Evolutionary conservation across 1,140 invertebrate genomes (phyloP).

Genomic region (Popillia japonica): DNA sequence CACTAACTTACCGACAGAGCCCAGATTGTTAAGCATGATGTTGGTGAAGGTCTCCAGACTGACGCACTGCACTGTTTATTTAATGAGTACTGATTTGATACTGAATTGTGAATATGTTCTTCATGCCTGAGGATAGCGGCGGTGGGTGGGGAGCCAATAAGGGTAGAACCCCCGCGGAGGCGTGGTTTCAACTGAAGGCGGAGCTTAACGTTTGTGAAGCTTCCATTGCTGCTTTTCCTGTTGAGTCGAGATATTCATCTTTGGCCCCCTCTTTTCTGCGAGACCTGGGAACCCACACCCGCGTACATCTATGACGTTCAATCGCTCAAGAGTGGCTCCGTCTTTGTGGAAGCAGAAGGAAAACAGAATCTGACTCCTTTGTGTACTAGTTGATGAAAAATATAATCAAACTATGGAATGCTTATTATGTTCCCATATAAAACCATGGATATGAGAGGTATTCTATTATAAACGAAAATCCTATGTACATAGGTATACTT

Average conservation of each 20-base stretch:
- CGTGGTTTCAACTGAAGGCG: slow-evolving; percentile 46
- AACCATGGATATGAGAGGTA: neutral
- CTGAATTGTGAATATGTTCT: slow-evolving; percentile 61
- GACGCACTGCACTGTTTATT: slow-evolving; percentile 62
- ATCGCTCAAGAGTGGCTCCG: slow-evolving; percentile 3
- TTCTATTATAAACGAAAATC: too few relatives aligned
- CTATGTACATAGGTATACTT: too few relatives aligned
- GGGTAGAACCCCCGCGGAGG: slow-evolving; percentile 47
- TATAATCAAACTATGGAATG: slow-evolving; percentile 27
- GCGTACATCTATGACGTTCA: slow-evolving; percentile 16
- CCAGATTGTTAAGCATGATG: slow-evolving; percentile 60
- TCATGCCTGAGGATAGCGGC: slow-evolving; percentile 49
- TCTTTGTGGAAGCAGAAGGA: neutral
- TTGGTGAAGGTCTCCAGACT: slow-evolving; percentile 50
- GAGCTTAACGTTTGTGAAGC: slow-evolving; percentile 39
- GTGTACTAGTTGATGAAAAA: slow-evolving; percentile 21
- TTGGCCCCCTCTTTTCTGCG: neutral
- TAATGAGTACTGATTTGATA: slow-evolving; percentile 63
- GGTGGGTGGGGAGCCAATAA: slow-evolving; percentile 54
- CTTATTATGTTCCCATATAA: neutral
- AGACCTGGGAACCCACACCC: neutral
- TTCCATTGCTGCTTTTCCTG: slow-evolving; percentile 41
- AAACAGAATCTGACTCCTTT: neutral
- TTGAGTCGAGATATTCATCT: slow-evolving; percentile 33
- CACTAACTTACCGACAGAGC: slow-evolving; percentile 60